Evolutionary conservation across 2,797 vertebrate genomes (phyloP).

Genomic region (Podargus strigoides): DNA sequence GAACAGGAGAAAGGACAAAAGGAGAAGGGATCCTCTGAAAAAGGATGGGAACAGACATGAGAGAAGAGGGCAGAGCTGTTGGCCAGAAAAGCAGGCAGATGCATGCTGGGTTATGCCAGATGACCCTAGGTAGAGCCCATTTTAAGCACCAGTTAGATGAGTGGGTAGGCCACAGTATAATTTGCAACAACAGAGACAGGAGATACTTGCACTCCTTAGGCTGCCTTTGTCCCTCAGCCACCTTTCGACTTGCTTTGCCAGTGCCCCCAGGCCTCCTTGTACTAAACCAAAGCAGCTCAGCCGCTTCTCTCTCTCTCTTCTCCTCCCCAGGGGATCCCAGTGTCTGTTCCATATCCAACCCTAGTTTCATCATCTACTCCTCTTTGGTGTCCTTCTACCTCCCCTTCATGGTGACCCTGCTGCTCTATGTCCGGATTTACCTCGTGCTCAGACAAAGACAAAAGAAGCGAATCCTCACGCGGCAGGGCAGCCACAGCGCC

Average conservation of each 20-base stretch:
- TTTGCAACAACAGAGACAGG: neutral
- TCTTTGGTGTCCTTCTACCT: conserved; percentile 95
- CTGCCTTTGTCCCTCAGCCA: neutral
- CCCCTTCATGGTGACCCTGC: conserved; percentile 89
- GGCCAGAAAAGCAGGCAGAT: neutral
- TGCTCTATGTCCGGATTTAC: conserved; percentile 92
- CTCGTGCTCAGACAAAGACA: conserved; percentile 86
- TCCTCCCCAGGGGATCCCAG: conserved; percentile 81
- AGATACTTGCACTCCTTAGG: neutral
- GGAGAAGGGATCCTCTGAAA: neutral
- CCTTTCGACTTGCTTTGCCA: neutral
- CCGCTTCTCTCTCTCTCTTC: neutral
- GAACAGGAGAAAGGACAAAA: neutral
- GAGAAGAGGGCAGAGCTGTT: neutral
- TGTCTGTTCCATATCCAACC: conserved; percentile 94
- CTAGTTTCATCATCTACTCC: conserved; percentile 92
- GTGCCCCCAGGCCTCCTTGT: neutral
- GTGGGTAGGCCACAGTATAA: neutral
- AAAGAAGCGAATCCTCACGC: conserved; percentile 83
- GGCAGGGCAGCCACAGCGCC: conserved; percentile 82
- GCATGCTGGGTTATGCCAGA: neutral
- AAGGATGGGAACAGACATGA: neutral
- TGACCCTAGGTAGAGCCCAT: neutral
- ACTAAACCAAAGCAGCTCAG: neutral
- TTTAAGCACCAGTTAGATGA: neutral